A percentile compares a stretch with the other conserved stretches of the same genome.
phyloP scores from a whole-genome alignment of 2,797 vertebrate genomes.

The Parambassis ranga region DNA sequence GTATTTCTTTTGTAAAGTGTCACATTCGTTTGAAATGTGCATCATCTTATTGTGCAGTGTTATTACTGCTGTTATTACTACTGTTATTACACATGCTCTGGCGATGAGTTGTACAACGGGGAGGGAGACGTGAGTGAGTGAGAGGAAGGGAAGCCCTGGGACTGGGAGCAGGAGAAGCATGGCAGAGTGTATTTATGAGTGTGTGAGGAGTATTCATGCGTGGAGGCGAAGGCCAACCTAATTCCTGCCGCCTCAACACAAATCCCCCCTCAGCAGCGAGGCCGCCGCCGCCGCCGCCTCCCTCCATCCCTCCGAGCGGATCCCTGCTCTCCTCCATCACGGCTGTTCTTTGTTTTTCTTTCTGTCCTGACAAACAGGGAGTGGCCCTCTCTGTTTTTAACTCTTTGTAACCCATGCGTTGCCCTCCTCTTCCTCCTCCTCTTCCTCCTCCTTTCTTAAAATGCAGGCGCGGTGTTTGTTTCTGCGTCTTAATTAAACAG shows the following conservation, averaged over 20 bases:
- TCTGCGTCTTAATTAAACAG: too few species aligned
- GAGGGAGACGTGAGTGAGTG: too few species aligned
- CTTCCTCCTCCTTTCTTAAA: too few species aligned
- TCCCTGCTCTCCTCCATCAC: neutral
- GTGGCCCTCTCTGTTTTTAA: neutral
- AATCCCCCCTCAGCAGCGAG: conserved; percentile 44
- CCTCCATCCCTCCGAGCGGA: conserved; percentile 6
- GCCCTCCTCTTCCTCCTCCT: neutral
- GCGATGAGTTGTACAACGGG: too few species aligned
- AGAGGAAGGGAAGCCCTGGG: conserved; percentile 14
- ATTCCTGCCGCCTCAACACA: conserved; percentile 63
- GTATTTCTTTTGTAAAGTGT: neutral
- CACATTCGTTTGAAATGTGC: neutral
- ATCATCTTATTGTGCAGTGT: neutral
- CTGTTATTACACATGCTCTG: too few species aligned
- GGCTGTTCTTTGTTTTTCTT: neutral
- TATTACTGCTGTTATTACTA: too few species aligned
- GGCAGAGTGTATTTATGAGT: conserved; percentile 57
- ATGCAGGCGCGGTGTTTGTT: too few species aligned
- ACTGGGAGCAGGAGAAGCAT: conserved; percentile 1
- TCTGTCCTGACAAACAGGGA: neutral
- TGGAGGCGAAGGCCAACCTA: conserved; percentile 58
- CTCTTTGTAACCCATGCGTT: neutral
- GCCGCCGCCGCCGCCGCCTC: conserved; percentile 4
- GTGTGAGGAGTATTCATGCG: conserved; percentile 66